These are phyloP conservation scores for Eilema sororculum DNA, from an alignment of 2,888 invertebrate genomes.

Conservation along the genomic window DNA sequence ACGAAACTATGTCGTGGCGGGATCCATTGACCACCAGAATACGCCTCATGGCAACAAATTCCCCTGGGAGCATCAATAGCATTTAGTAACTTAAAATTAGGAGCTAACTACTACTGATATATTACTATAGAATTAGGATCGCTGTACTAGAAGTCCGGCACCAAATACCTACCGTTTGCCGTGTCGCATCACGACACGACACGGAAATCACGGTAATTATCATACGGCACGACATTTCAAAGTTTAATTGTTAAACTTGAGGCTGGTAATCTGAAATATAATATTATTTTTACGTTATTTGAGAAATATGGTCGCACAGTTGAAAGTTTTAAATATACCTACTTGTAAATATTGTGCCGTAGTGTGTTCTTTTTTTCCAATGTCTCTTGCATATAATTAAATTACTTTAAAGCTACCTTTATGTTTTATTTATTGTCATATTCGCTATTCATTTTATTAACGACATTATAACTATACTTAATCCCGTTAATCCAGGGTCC, in stretches of 20 bases:
- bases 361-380: neutral
- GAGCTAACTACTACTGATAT: neutral
- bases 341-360: neutral
- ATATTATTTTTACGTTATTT: neutral
- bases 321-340: neutral
- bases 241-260: neutral
- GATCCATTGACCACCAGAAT: constrained; percentile 6
- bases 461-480: too few species aligned
- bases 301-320: neutral
- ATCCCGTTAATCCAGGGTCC: too few species aligned
- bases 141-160: neutral
- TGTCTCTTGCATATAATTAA: neutral
- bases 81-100: neutral
- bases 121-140: neutral
- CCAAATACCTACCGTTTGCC: neutral
- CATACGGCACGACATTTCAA: neutral
- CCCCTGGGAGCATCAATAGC: neutral
- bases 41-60: neutral
- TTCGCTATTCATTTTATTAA: too few species aligned
- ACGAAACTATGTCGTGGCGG: neutral
- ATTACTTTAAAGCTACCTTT: neutral
- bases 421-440: too few species aligned
- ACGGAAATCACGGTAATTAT: neutral
- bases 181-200: neutral
- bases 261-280: neutral